Evolutionary conservation across 2,113 vertebrate species (phyloP), one percentile per base, ranked within the genome.

Genomic region (Archocentrus centrarchus): DNA sequence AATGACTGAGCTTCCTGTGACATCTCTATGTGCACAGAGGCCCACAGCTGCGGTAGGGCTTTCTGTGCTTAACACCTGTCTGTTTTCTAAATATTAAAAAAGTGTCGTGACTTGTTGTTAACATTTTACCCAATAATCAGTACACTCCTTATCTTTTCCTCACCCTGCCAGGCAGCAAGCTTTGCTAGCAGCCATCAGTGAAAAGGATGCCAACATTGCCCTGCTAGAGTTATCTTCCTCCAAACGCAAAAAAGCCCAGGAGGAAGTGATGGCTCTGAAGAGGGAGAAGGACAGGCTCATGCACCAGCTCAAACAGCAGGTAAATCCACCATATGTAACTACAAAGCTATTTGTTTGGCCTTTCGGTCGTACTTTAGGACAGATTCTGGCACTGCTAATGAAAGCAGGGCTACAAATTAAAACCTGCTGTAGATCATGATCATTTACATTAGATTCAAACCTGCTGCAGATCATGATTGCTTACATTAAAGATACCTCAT

Each of bases 221-320:
- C 96, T 99, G 94, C 96, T 99, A 93, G 98, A 99, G 90, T 91
- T 99, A 89, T 99, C 98, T 35, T 96, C 97, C 89, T 97, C 97
- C 88, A 98, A 97, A 94, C 97, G 97, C 88, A 98, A 97, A 92
- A 98, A 98, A 94, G 96, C 97, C 5, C 97, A 98, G 87, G 98
- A 99, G 39, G 98, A 99, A 94, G 97, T 98, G 81, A 97, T 98
- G 96, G 96, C 97, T 62, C 96, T 99, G 77, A 98, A 98, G 94
- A 94, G 97, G 88, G 98, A 99, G 88, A 99, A 99, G 92, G 98
- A 99, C 94, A 95, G 97, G 77, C 96, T 99, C 76, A 97, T 98
- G 81, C 97, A 98, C 91, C 97, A 99, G 87, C 96, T 99, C 92
- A 99, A 99, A 91, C 98, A 99, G 91, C 98, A 99, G 98, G 98